Evolutionary conservation across 2,888 invertebrate genomes (phyloP), one percentile per base, ranked within the genome.

Genomic region (Gryllus longicercus): DNA sequence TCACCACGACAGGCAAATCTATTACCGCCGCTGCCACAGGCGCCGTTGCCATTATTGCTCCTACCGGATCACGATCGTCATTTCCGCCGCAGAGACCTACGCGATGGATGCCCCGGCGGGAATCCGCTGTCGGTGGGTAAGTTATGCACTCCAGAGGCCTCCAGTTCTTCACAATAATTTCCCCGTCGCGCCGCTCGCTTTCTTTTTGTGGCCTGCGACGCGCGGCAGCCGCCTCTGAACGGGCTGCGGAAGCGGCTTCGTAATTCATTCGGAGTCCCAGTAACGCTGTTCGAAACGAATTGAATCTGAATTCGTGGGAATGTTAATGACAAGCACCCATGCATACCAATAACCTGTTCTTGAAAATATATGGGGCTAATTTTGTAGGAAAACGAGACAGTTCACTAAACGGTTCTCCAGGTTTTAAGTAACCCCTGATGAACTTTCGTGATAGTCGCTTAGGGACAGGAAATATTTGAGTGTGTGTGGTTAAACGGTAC

Each of bases 121-220:
- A 8, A 4, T 63, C 63, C 63, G 14, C 63, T 63, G 63, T 63
- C 63, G 63, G 16, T 8, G 8, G 38, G 38, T 38, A 38, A 38
- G 38, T 38, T 38, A 38, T 8, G 38, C 63, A 14, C 63, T 63
- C 63, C n/a, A n/a, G 63, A 63, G 63, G 16, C n/a, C 2, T 63
- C n/a, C 63, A 18, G 63, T 63, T 63, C 63, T 63, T 63, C n/a
- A 63, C 63, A 63, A 63, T 63, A 63, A 63, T 63, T 63, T 63
- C 63, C 14, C 5, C 63, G 8, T n/a, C 18, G 63, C 63, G 16
- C 2, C 63, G 14, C 63, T 63, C 5, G 16, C 63, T 63, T 63
- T 63, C 63, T 63, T 63, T 63, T 63, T 63, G 25, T 38, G 25
- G 25, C 63, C 18, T 63, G 63, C 4, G 63, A 16, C 63, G 63